Evolutionary conservation across 2,113 vertebrate genomes (phyloP).

Genomic region (Athene cunicularia): DNA sequence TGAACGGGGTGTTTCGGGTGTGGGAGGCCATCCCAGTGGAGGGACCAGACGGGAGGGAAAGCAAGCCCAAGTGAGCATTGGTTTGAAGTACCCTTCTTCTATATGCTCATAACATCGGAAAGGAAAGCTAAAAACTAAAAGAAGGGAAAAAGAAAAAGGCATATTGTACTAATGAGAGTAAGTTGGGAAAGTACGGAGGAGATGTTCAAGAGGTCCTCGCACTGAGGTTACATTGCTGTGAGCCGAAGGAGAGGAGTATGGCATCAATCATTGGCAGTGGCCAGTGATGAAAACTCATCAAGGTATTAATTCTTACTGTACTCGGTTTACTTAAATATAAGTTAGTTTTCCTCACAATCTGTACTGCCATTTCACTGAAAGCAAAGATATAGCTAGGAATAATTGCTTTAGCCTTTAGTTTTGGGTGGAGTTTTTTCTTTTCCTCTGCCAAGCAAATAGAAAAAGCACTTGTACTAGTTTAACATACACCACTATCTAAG

Average conservation of each 20-base stretch:
- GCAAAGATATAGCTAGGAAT: not conserved
- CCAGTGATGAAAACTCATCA: not conserved
- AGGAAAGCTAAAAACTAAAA: not conserved
- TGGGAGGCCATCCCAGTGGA: not conserved
- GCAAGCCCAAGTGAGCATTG: not conserved
- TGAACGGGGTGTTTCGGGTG: not conserved
- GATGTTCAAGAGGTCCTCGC: not conserved
- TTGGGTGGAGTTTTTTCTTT: constrained; percentile 1
- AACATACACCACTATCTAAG: constrained; percentile 4
- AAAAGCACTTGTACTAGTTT: constrained; percentile 15
- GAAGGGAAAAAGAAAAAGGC: rapidly evolving
- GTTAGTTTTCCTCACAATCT: not conserved
- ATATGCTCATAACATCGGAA: not conserved
- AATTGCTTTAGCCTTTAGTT: constrained; percentile 48
- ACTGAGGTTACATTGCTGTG: not conserved
- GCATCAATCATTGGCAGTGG: not conserved
- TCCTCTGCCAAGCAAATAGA: constrained; percentile 24
- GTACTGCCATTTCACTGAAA: not conserved
- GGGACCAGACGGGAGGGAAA: not conserved
- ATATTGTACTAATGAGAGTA: not conserved
- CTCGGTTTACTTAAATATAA: not conserved
- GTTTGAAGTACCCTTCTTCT: not conserved
- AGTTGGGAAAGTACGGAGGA: not conserved
- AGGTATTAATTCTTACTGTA: not conserved
- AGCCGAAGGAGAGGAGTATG: not conserved